Conservation (phyloP, 2,113 vertebrate species). For the Hypanus sabinus region DNA sequence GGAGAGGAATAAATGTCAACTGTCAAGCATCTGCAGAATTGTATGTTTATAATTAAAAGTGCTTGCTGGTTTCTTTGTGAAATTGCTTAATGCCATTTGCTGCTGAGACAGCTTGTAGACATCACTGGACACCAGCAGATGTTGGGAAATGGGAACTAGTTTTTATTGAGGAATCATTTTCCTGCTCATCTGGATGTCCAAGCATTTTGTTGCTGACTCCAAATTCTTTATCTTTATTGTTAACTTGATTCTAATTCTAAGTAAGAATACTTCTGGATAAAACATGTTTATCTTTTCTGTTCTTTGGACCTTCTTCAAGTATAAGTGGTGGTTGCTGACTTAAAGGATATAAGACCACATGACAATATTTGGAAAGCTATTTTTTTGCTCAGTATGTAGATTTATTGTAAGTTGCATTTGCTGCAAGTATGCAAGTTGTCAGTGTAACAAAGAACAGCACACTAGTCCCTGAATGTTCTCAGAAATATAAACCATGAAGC, state of each 20-base stretch:
- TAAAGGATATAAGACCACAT: not conserved
- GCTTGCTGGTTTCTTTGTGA: too few relatives aligned
- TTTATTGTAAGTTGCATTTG: not conserved
- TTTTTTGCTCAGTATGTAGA: not conserved
- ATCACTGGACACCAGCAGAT: too few relatives aligned
- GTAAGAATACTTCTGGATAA: not conserved
- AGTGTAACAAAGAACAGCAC: not conserved
- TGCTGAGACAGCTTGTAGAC: too few relatives aligned
- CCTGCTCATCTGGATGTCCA: too few relatives aligned
- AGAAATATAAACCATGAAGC: not conserved
- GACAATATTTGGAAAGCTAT: not conserved
- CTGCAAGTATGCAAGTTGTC: not conserved
- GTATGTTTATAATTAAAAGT: too few relatives aligned
- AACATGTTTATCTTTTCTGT: not conserved
- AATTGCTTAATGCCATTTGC: too few relatives aligned
- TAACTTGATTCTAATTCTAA: not conserved
- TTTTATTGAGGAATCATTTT: too few relatives aligned
- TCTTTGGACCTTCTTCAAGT: not conserved
- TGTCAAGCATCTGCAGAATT: too few relatives aligned
- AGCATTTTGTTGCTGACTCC: too few relatives aligned
- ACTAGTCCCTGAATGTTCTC: not conserved
- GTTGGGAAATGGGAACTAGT: too few relatives aligned
- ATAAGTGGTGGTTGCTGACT: not conserved
- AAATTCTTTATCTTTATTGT: not conserved
- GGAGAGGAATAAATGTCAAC: too few relatives aligned